phyloP scores from a whole-genome alignment of 2,888 invertebrate species.

The Agonopterix arenella region DNA sequence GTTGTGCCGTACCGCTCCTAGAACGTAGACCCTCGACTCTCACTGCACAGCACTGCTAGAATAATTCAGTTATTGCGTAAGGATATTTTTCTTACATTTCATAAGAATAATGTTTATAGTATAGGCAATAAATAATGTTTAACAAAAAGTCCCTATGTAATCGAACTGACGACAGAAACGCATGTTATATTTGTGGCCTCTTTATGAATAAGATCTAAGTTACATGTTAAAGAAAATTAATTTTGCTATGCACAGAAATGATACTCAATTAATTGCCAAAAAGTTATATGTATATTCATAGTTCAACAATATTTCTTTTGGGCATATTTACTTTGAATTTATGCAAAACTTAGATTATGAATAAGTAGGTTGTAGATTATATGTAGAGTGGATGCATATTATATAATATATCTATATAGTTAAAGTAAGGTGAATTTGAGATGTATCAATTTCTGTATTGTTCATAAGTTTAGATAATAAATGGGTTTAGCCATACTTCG shows the following conservation, averaged over 20 bases:
- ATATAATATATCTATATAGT: constrained; percentile 73
- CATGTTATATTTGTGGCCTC: constrained; percentile 77
- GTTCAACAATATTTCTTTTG: constrained; percentile 77
- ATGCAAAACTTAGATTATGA: constrained; percentile 76
- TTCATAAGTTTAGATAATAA: constrained; percentile 77
- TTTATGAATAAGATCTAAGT: constrained; percentile 76
- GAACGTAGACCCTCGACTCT: constrained; percentile 47
- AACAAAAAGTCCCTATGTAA: constrained; percentile 76
- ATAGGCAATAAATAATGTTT: constrained; percentile 73
- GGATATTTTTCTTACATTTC: constrained; percentile 74
- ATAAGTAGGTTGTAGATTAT: constrained; percentile 75
- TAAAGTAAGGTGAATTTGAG: constrained; percentile 74
- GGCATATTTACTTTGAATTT: constrained; percentile 77
- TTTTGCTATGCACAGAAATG: constrained; percentile 78
- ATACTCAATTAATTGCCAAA: constrained; percentile 79
- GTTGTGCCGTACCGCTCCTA: constrained; percentile 19
- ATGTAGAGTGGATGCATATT: constrained; percentile 76
- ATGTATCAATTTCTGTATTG: constrained; percentile 77
- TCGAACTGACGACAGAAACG: constrained; percentile 76
- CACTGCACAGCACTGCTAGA: constrained; percentile 74
- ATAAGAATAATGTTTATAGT: constrained; percentile 71
- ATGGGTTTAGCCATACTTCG: constrained; percentile 77
- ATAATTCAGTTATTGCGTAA: constrained; percentile 72
- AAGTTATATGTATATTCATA: constrained; percentile 77
- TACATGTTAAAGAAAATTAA: constrained; percentile 76